These are phyloP conservation scores for Pitta sordida DNA, from an alignment of 2,113 vertebrate species.

Conservation along the genomic window DNA sequence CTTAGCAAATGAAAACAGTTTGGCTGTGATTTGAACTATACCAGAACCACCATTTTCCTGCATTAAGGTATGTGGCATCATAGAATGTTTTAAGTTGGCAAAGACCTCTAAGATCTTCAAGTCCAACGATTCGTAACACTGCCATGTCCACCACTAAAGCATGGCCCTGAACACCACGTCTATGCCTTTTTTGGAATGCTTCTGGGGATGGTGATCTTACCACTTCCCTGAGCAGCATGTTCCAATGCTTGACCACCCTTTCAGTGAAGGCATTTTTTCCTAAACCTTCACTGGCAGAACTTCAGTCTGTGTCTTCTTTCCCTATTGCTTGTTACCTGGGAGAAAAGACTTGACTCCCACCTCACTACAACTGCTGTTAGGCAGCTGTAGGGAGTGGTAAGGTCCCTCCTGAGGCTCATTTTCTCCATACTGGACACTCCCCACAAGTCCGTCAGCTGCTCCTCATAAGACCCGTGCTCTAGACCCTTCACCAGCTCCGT, in stretches of 20 bases:
- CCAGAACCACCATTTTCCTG: conserved; percentile 1
- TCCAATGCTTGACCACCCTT: background rate
- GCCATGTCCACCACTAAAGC: background rate
- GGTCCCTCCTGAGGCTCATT: background rate
- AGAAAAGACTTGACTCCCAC: background rate
- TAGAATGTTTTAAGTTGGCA: background rate
- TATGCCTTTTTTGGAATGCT: background rate
- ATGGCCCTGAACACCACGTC: background rate
- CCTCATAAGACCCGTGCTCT: background rate
- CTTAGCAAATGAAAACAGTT: background rate
- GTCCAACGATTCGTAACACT: background rate
- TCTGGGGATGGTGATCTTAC: background rate
- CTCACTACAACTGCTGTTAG: background rate
- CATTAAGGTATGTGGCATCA: background rate
- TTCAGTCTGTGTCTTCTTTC: background rate
- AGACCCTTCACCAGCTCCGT: background rate
- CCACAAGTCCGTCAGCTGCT: background rate
- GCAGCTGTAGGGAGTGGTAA: background rate
- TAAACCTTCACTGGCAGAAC: background rate
- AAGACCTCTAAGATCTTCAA: background rate
- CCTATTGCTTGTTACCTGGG: background rate
- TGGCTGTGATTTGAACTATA: conserved; percentile 9
- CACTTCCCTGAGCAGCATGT: background rate
- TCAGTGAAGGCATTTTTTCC: background rate
- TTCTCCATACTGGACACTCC: background rate